Evolutionary conservation across 2,113 vertebrate genomes (phyloP), one percentile per base, ranked within the genome.

Genomic region (Carassius auratus): DNA sequence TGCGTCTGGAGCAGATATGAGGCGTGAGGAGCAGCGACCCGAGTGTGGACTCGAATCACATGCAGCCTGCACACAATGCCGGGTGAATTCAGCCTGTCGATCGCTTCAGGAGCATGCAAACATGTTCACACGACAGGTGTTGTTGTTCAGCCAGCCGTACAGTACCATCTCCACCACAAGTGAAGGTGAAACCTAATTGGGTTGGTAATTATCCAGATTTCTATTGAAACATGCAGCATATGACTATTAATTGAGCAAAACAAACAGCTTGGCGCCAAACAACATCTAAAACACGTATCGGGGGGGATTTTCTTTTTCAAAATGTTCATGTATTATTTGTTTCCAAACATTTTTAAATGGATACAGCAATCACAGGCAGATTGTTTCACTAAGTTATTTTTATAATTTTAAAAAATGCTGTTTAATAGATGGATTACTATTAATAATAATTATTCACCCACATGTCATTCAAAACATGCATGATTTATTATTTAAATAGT

Each of bases 191-290:
- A 71, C 75, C 81, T 86, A 84, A 91, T 89, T 87, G 74, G 87
- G 78, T 69, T 83, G 86, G 55, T 88, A 91, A 93, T 93, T 92
- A 89, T 88, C 88, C 87, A 87, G 74, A 90, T 89, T 90, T 84
- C 55, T 55, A 86, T 86, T 90, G 81, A 91, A 89, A 69, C 80
- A 30, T 15, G 4, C 38, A 89, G 64, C 75, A 88, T 84, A 79
- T 78, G 83, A 86, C 76, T 83, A 89, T 88, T 91, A 90, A 92
- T 89, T 91, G 50, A 86, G 92, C 88, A 89, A 91, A 89, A 83
- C 66, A 76, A 87, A 78, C 48, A 86, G 66, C 48, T 81, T 45
- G 86, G 76, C 87, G 48, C 78, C 66, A 66, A 76, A 83, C 52
- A 82, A 79, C 88, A 81, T 86, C 57, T 86, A 78, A 86, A 90